phyloP scores from a whole-genome alignment of 2,888 invertebrate genomes.

The Slavum lentiscoides region DNA sequence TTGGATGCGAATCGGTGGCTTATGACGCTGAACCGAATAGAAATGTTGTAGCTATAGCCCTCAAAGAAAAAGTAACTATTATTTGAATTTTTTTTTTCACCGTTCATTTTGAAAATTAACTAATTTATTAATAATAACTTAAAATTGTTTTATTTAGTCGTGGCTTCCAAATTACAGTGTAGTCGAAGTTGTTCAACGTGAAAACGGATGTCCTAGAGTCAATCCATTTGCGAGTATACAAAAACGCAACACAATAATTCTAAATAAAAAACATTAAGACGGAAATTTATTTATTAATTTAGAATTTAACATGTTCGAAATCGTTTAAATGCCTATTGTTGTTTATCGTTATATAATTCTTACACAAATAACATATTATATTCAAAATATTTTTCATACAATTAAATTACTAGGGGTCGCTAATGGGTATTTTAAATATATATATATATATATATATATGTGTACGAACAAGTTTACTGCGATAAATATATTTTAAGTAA shows the following conservation, averaged over 20 bases:
- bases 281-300: background rate
- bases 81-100: background rate
- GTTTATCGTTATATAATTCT: no score
- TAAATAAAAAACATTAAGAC: constrained; percentile 30
- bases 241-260: constrained; percentile 27
- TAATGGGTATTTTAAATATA: no score
- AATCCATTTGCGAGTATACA: constrained; percentile 70
- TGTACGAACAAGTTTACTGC: no score
- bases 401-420: no score
- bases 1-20: constrained; percentile 90
- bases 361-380: no score
- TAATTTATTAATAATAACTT: background rate
- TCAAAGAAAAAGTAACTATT: constrained; percentile 70
- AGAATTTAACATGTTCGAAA: no score
- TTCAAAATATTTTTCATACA: no score
- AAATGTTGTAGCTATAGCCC: constrained; percentile 91
- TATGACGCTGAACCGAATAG: constrained; percentile 95
- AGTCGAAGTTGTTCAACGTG: constrained; percentile 77
- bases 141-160: constrained; percentile 41
- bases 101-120: background rate
- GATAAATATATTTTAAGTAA: no score
- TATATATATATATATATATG: no score
- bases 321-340: no score
- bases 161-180: constrained; percentile 88
- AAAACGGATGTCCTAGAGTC: constrained; percentile 64